Evolutionary conservation across 1,140 invertebrate species (phyloP).

Genomic region (Sycophaga agraensis): DNA sequence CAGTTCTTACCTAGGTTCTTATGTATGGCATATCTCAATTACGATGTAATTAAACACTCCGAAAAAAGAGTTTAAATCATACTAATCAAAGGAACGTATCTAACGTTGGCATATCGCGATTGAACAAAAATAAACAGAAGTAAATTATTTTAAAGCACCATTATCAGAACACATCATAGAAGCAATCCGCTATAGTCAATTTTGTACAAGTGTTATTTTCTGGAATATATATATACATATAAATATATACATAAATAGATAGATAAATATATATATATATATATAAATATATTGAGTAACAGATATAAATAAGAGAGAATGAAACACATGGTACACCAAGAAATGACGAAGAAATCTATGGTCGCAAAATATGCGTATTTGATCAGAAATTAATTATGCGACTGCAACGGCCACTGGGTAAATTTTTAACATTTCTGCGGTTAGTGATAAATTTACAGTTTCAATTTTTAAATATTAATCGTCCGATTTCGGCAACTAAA

Average conservation of each 20-base stretch:
- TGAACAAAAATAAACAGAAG: conserved; percentile 11
- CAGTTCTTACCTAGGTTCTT: too few species aligned
- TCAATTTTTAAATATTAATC: background rate
- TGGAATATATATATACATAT: conserved; percentile 30
- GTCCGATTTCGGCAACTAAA: background rate
- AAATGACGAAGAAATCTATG: background rate
- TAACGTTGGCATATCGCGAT: background rate
- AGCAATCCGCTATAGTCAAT: conserved; percentile 56
- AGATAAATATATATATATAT: conserved; percentile 32
- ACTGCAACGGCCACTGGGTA: background rate
- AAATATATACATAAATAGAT: conserved; percentile 34
- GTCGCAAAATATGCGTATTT: background rate
- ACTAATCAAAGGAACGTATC: too few species aligned
- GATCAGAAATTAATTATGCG: background rate
- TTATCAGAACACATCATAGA: conserved; percentile 44
- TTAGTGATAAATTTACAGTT: background rate
- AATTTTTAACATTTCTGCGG: background rate
- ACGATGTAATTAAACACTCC: background rate
- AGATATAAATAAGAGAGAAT: conserved; percentile 30
- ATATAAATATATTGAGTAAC: conserved; percentile 25
- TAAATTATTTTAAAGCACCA: conserved; percentile 42
- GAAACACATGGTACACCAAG: background rate
- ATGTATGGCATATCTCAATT: conserved; percentile 41
- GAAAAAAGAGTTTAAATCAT: too few species aligned
- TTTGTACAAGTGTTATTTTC: conserved; percentile 57